phyloP scores from a whole-genome alignment of 2,113 vertebrate genomes.

The Megaceryle maxima region DNA sequence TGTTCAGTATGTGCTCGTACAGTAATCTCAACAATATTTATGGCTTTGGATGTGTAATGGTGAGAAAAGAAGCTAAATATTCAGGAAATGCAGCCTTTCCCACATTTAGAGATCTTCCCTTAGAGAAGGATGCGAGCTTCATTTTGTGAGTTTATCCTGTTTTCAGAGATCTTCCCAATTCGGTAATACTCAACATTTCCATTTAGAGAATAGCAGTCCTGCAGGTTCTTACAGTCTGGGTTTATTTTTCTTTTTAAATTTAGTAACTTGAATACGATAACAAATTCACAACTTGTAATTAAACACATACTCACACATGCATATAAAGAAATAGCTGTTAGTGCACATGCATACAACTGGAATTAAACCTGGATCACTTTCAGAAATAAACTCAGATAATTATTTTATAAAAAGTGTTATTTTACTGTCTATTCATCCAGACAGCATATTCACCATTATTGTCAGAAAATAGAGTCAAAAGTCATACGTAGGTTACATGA shows the following conservation, averaged over 20 bases:
- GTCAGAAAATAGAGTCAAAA: not conserved
- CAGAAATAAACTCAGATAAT: not conserved
- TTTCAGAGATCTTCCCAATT: not conserved
- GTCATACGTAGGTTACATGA: rapidly evolving
- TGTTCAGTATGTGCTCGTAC: not conserved
- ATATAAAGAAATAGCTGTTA: not conserved
- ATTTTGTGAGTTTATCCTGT: not conserved
- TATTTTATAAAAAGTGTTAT: not conserved
- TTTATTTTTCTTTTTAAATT: conserved; percentile 6
- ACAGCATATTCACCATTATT: not conserved
- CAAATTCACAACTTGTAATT: conserved; percentile 65
- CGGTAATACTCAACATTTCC: not conserved
- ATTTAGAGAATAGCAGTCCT: not conserved
- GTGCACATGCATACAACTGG: not conserved
- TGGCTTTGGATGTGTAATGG: not conserved
- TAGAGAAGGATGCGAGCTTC: not conserved
- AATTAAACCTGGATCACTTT: conserved; percentile 15
- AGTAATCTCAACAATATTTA: not conserved
- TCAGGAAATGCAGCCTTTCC: not conserved
- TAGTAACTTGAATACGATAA: conserved; percentile 45
- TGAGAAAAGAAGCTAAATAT: not conserved
- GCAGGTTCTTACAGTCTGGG: not conserved
- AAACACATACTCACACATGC: not conserved
- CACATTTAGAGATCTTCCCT: not conserved
- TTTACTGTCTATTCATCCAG: not conserved